phyloP scores from a whole-genome alignment of 2,888 invertebrate genomes.

The Netelia melanura region DNA sequence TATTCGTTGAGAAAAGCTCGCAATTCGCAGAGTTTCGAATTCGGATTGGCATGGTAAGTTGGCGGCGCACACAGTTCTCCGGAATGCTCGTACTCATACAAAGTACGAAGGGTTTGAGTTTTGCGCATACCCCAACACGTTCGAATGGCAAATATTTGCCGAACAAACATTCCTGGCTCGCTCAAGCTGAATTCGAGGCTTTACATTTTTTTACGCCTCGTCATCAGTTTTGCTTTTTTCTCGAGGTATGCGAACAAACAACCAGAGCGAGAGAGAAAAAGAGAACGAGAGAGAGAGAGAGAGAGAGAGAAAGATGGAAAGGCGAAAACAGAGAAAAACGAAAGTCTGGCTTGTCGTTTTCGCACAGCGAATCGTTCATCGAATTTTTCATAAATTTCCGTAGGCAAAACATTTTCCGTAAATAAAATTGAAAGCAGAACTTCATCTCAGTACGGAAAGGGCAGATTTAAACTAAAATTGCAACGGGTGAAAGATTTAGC shows the following conservation, averaged over 20 bases:
- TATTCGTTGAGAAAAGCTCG: slow-evolving; percentile 2
- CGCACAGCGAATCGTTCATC: no score
- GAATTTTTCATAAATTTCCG: no score
- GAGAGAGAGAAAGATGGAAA: no score
- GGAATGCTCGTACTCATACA: slow-evolving; percentile 47
- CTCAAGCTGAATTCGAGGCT: slow-evolving; percentile 52
- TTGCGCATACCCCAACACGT: slow-evolving; percentile 71
- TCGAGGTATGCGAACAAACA: slow-evolving; percentile 24
- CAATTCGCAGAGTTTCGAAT: neutral
- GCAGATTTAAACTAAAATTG: no score
- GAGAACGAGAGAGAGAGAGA: no score
- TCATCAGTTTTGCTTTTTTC: slow-evolving; percentile 50
- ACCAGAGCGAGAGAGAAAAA: neutral
- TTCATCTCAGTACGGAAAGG: no score
- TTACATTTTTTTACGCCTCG: slow-evolving; percentile 57
- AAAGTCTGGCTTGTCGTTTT: no score
- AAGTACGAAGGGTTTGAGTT: slow-evolving; percentile 31
- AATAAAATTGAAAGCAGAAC: no score
- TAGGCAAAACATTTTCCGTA: no score
- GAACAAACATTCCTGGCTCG: slow-evolving; percentile 71
- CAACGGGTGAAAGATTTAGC: no score
- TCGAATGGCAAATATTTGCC: slow-evolving; percentile 74
- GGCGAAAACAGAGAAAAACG: no score
- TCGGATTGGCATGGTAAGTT: slow-evolving; percentile 55
- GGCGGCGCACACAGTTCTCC: slow-evolving; percentile 55